Evolutionary conservation across 1,140 invertebrate species (phyloP).

Genomic region (Aphidius ervi): DNA sequence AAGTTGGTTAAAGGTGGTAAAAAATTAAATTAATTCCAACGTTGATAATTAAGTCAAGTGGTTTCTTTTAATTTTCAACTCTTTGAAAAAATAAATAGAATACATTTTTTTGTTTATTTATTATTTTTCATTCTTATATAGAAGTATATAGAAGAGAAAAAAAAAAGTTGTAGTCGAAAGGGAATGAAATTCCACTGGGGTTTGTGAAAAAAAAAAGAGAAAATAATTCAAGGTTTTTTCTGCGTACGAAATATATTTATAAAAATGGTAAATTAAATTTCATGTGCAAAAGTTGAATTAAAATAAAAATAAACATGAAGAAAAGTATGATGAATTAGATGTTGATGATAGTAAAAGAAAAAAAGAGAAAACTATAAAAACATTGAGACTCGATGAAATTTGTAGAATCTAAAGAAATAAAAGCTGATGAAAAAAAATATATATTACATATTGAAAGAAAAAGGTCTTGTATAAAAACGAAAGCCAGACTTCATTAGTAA

Average conservation of each 20-base stretch:
- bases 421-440: not conserved
- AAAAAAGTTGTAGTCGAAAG: constrained; percentile 17
- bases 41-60: constrained; percentile 10
- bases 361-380: not conserved
- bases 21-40: not conserved
- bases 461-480: constrained; percentile 17
- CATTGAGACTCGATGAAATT: constrained; percentile 1
- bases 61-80: not conserved
- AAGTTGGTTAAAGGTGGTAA: not conserved
- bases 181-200: not conserved
- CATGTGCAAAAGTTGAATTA: no score
- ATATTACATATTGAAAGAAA: not conserved
- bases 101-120: not conserved
- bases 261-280: no score
- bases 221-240: not conserved
- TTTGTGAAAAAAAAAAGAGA: constrained; percentile 7
- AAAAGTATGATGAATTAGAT: constrained; percentile 38
- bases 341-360: constrained; percentile 35
- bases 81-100: no score
- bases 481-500: constrained; percentile 23
- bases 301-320: constrained; percentile 8
- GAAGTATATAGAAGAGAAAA: constrained; percentile 13
- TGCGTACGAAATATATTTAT: no score
- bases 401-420: constrained; percentile 2
- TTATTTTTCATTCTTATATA: constrained; percentile 5